Base-by-base conservation (phyloP, 2,113 vertebrate genomes). In the Antechinus flavipes region DNA sequence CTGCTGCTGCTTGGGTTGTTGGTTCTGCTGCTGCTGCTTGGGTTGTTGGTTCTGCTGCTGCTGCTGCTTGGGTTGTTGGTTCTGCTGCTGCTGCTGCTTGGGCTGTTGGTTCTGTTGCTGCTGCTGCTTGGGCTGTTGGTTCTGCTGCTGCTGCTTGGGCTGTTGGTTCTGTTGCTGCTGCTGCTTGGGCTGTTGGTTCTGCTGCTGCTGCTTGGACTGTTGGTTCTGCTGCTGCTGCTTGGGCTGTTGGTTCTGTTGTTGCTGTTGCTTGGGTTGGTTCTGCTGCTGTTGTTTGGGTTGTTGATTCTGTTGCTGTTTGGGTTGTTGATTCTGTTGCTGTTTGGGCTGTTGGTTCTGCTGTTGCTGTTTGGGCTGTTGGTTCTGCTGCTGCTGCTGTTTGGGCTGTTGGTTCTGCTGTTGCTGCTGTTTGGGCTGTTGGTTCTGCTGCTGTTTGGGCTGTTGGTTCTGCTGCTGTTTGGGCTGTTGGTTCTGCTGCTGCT, bases 161-260 rank as follows among this genome's bases (percentile, higher is more conserved):
- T 58, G 56, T 58, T 58, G 56, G 8, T 58, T 27, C 56, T 58
- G 56, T 6, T 58, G 56, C 54, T 54, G 56, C 26, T 58, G 56
- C 68, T 84, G 68, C 0, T 84, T 84, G 35, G 68, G 19, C 0
- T 84, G 68, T 22, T 76, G 68, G 35, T 76, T 76, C 68, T 76
- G 68, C 16, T 76, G 61, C 30, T 84, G 68, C 30, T 68, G 58
- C 0, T 84, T 84, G 35, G 90, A 90, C 89, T 89, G 92, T 95
- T 91, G 68, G 92, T 50, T 93, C 94, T 96, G 97, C 68, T 90
- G n/a, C 97, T 95, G 90, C 96, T 97, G 97, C 1, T 84, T 84
- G 68, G 68, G 35, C 16, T 76, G 68, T 22, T 84, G 68, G 35
- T 84, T 84, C 68, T 76, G 68, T 16, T 84, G 61, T 93, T 96